Base-by-base conservation (phyloP, 2,113 vertebrate species). In the Hypomesus transpacificus region DNA sequence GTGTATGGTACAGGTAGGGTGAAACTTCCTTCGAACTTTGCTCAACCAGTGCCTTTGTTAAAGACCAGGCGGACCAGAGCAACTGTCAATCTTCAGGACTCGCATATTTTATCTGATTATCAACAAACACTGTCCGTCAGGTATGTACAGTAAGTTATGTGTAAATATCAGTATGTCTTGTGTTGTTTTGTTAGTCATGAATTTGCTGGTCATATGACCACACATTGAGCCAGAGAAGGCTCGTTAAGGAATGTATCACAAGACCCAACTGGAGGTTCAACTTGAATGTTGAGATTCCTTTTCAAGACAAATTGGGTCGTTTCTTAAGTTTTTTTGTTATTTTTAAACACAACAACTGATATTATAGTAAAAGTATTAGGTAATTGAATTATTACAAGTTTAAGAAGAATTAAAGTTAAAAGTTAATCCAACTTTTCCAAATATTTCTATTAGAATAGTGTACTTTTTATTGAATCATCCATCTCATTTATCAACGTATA, bases 1-100 rank as follows among this genome's bases (percentile, higher is more conserved):
- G 72, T 66, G 21, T 69, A 6, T 20, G 39, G 60, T 64, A 69
- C 69, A 69, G 60, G 71, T 50, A 80, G 51, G 53, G 56, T 22
- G 66, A 65, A 58, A 76, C 72, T 66, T 68, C 34, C 28, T 78
- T 65, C 65, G 86, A 91, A 89, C 90, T 91, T 92, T 91, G 91
- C 75, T 76, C 87, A 63, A 72, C 7, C 75, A 68, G 24, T 26
- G 24, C 24, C 24, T 26, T 39, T 59, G 28, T 80, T 66, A 72
- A 69, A 18, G 31, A 34, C 31, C 31, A 34, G 39, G 39, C 70
- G 65, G 18, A 71, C 52, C 17, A 68, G 68, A 75, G 74, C 69
- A 67, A 18, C 61, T 24, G 63, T 46, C 20, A 14, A 31, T 57
- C 71, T 2, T 62, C 7, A 22, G n/a, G 53, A 26, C 13, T 3